A percentile compares a stretch with the other conserved stretches of the same genome.
phyloP scores from a whole-genome alignment of 2,888 invertebrate genomes.

The Belgica antarctica region DNA sequence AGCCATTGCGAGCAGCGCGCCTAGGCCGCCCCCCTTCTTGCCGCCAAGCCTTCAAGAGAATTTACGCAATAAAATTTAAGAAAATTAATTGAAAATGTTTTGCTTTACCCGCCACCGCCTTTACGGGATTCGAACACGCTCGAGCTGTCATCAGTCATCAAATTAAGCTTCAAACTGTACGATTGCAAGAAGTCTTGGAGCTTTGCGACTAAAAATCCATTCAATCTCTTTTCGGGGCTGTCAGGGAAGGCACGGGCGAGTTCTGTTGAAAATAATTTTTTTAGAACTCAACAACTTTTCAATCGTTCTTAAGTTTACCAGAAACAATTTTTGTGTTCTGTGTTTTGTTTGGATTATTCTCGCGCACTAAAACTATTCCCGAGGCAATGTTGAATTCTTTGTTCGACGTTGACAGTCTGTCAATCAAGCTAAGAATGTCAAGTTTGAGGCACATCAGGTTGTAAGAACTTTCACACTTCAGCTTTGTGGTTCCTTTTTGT shows the following conservation, averaged over 20 bases:
- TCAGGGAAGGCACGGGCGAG: slow-evolving; percentile 72
- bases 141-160: slow-evolving; percentile 64
- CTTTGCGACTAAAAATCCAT: slow-evolving; percentile 71
- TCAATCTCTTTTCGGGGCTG: slow-evolving; percentile 72
- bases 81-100: neutral
- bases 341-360: slow-evolving; percentile 60
- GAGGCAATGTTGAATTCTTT: slow-evolving; percentile 69
- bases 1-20: slow-evolving; percentile 49
- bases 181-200: slow-evolving; percentile 69
- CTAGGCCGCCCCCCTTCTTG: slow-evolving; percentile 45
- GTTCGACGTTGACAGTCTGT: slow-evolving; percentile 65
- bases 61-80: too few relatives aligned
- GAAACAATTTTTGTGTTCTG: slow-evolving; percentile 68
- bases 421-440: slow-evolving; percentile 73
- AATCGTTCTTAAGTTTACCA: slow-evolving; percentile 48
- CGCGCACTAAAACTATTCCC: slow-evolving; percentile 72
- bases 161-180: slow-evolving; percentile 69
- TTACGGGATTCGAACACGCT: slow-evolving; percentile 60
- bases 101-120: slow-evolving; percentile 53
- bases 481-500: slow-evolving; percentile 20
- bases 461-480: slow-evolving; percentile 59
- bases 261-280: slow-evolving; percentile 54
- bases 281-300: neutral
- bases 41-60: slow-evolving; percentile 51
- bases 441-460: slow-evolving; percentile 76